Evolutionary conservation across 1,140 invertebrate genomes (phyloP), one percentile per base, ranked within the genome.

Genomic region (Heliconius melpomene): DNA sequence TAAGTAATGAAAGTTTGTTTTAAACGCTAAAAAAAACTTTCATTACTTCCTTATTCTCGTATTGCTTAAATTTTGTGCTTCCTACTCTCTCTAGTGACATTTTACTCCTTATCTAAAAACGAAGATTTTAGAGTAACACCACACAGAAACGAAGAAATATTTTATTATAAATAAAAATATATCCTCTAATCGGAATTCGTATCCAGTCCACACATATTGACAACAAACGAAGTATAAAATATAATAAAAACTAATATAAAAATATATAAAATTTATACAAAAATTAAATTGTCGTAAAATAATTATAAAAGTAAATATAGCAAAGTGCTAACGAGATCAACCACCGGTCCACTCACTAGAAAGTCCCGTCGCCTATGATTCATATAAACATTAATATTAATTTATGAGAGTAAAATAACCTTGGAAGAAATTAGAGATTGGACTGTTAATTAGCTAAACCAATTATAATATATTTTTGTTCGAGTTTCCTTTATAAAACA

Each of bases 301-400:
- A 2, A 66, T 29, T 66, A 66, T 16, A 66, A 26, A 60, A 23
- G 23, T 66, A 66, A 26, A 66, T 26, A 66, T 11, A 29, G n/a
- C 36, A 46, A 74, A 46, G 20, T 79, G 32, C 18, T 40, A 79
- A 74, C 72, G 54, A 74, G 77, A 66, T 54, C 72, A 66, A 16
- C 72, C 60, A 66, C 72, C 57, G 7, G 50, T 18, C 50, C 50
- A 79, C 40, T 79, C 72, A 74, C 77, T 74, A 79, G 77, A 79
- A 79, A 79, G 77, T 57, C 23, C 52, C 54, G 77, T 72, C 77
- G 71, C n/a, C 72, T 79, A 79, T 79, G 77, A 79, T 74, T 79
- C 77, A 79, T 78, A 60, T 79, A 66, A 16, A 79, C 54, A 54
- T 79, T 78, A 73, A 66, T 79, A 60, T 74, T n/a, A n/a, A n/a